These are phyloP conservation scores for Cheilosia vulpina DNA, from an alignment of 2,888 invertebrate genomes.

Conservation along the genomic window DNA sequence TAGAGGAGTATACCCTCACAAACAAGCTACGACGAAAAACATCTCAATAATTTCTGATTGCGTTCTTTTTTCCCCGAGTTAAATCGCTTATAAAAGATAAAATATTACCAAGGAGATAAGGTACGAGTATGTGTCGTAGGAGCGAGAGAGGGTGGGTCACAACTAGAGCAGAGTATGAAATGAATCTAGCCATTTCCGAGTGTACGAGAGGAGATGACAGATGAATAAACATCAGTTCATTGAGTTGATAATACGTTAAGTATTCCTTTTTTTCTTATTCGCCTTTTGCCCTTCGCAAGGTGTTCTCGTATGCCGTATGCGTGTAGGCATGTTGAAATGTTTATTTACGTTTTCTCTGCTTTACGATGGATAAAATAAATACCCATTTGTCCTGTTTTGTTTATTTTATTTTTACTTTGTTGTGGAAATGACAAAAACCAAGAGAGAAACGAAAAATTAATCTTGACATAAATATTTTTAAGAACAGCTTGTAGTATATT, in stretches of 20 bases:
- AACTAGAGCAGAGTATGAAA: conserved; percentile 15
- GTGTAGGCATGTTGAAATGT: conserved; percentile 56
- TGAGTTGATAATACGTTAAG: conserved; percentile 50
- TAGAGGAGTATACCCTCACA: neutral
- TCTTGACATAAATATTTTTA: conserved; percentile 43
- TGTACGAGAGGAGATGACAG: conserved; percentile 18
- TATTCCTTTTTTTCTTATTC: conserved; percentile 10
- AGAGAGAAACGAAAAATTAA: conserved; percentile 42
- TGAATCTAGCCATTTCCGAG: neutral
- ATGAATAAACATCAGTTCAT: conserved; percentile 66
- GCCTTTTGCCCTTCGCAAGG: neutral
- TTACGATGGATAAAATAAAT: conserved; percentile 44
- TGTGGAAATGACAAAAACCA: conserved; percentile 31
- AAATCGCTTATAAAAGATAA: conserved; percentile 63
- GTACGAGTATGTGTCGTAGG: conserved; percentile 3
- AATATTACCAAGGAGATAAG: conserved; percentile 43
- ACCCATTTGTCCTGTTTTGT: conserved; percentile 57
- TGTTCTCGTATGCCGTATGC: neutral
- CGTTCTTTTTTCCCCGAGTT: conserved; percentile 27
- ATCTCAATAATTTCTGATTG: conserved; percentile 56
- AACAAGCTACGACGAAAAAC: conserved; percentile 7
- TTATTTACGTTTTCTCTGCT: conserved; percentile 57
- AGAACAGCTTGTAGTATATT: conserved; percentile 11
- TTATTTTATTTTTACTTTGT: conserved; percentile 19
- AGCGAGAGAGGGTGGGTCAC: conserved; percentile 7